Conservation (phyloP, 2,888 invertebrate species). For the Cerceris rybyensis region DNA sequence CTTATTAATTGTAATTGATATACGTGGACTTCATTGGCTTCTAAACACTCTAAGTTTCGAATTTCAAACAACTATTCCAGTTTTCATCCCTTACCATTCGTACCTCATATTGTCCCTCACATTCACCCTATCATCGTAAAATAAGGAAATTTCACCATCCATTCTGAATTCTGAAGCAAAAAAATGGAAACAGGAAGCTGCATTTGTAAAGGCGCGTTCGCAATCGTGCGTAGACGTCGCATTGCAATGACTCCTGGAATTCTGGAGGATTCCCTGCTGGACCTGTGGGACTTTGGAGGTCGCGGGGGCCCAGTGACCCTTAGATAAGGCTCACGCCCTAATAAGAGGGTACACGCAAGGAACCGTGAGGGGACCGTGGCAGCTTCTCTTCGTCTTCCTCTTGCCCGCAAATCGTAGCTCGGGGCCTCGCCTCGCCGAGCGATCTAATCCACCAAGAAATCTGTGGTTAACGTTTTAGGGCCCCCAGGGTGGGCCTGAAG, state of each 20-base stretch:
- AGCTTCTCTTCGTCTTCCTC: conserved; percentile 59
- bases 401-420: conserved; percentile 65
- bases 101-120: too few species aligned
- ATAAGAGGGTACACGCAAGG: conserved; percentile 79
- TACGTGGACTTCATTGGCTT: too few species aligned
- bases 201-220: not conserved
- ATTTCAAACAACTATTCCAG: not conserved
- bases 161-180: not conserved
- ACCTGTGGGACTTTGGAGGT: conserved; percentile 76
- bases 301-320: conserved; percentile 79
- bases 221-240: conserved; percentile 42
- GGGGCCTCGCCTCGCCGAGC: conserved; percentile 61
- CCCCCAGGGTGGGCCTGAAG: conserved; percentile 54
- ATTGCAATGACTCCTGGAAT: conserved; percentile 68
- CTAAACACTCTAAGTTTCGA: not conserved
- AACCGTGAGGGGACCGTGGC: conserved; percentile 61
- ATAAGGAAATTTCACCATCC: not conserved
- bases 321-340: conserved; percentile 82
- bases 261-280: conserved; percentile 55
- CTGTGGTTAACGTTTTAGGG: conserved; percentile 77
- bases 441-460: conserved; percentile 69
- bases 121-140: not conserved
- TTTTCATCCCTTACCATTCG: too few species aligned
- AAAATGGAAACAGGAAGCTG: not conserved
- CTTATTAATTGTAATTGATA: too few species aligned